Base-by-base conservation (phyloP, 1,140 invertebrate species). In the Caerostris extrusa region DNA sequence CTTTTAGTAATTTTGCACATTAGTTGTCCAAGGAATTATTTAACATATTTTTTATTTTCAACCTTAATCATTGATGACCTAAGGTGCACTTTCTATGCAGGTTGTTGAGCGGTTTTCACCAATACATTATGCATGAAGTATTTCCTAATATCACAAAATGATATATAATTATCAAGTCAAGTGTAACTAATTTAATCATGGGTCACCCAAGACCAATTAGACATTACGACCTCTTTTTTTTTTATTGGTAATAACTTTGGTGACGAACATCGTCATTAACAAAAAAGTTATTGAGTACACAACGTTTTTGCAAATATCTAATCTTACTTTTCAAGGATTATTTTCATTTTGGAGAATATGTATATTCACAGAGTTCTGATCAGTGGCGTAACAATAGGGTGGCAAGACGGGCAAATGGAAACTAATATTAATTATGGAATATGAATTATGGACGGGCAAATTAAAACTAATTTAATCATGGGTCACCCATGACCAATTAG, bases 61-160 rank as follows among this genome's bases (percentile, higher is more conserved):
- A 77, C 71, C 71, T 77, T 19, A 50, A 8, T 71, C 10, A 19
- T 10, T 19, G 69, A 77, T 77, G 71, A 77, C 71, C 71, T 53
- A 7, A 7, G n/a, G n/a, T 69, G n/a, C 19, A 19, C 67, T 69
- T 19, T 69, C 67, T 5, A 77, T 77, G 71, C 10, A 14, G 71
- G 10, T 12, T 53, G 34, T 10, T 77, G 34, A 10, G 34, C 34
- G 71, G 14, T 77, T 77, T 77, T 77, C 71, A 77, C 71, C 34
- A 50, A 77, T 77, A 77, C 71, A 77, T 77, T 77, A 77, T 77
- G 71, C 71, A 77, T 77, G 71, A 50, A 50, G 53, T 77, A 53
- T 53, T 77, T 77, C 71, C 50, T 50, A 77, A 53, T 77, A 77
- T 77, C 71, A 5, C 53, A 8, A 77, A 77, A 12, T 50, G 34